Base-by-base conservation (phyloP, 2,113 vertebrate genomes). In the Camelus bactrianus region DNA sequence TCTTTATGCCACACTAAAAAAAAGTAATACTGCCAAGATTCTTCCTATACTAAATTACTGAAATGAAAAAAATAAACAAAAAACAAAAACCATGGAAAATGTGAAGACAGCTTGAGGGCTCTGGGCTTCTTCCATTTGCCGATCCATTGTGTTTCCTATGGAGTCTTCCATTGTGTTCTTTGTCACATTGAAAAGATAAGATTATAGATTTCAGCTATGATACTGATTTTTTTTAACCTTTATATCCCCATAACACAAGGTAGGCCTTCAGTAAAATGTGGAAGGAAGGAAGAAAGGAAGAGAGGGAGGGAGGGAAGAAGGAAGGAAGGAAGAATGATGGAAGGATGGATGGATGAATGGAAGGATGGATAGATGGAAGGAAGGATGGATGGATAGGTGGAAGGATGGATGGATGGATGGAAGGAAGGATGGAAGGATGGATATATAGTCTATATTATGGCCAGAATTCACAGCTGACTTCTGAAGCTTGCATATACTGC, bases 101-200 rank as follows among this genome's bases (percentile, higher is more conserved):
- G 26, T 42, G 30, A 38, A 73, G 42, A 38, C 8, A 17, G 35
- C 50, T 81, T 87, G 76, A 86, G 38, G 5, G 14, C 32, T 16
- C 19, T 89, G 62, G 28, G 32, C 50, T 91, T 58, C 54, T 58
- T 82, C 75, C 22, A 26, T 42, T 87, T 93, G 24, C 30, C 35
- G 87, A 64, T 75, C 6, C 32, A 19, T 83, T 93, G 11, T 64
- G 4, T 72, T 73, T 73, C n/a, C 5, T 38, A 13, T 80, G 22
- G 24, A 46, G 20, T 4, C 28, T 64, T 83, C 24, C 22, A 50
- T 50, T 86, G 73, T 81, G 17, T 72, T 89, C 5, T 81, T 69
- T 96, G 35, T 86, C 22, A 82, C 15, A 79, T 32, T 2, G 3
- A 82, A 54, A 96, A 89, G 60, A 82, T 42, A 94, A 84, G 52